Percentiles rank a stretch among this genome's conserved stretches.
Conservation (phyloP, 1,140 invertebrate genomes). For the Drosophila orena region DNA sequence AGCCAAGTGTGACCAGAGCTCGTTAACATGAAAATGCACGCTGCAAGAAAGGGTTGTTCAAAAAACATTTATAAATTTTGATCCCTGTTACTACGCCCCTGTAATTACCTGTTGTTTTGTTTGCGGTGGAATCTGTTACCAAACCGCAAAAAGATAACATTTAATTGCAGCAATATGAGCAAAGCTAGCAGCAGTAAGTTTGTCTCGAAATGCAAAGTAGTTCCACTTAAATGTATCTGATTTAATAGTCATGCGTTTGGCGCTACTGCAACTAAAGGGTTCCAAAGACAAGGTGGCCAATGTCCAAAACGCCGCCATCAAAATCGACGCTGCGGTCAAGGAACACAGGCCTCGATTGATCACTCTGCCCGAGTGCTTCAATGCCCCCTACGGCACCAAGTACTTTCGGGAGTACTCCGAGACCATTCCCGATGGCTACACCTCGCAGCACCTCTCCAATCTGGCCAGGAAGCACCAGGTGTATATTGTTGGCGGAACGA, state of each 20-base stretch:
- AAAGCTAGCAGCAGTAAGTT: conserved; percentile 54
- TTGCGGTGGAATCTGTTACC: conserved; percentile 38
- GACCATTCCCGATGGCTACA: conserved; percentile 91
- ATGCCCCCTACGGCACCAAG: conserved; percentile 95
- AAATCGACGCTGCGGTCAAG: conserved; percentile 90
- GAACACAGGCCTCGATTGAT: conserved; percentile 91
- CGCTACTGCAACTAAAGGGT: conserved; percentile 92
- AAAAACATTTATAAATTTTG: background rate
- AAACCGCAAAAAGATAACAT: conserved; percentile 42
- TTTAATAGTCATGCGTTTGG: conserved; percentile 86
- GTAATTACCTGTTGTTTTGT: conserved; percentile 22
- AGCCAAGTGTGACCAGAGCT: background rate
- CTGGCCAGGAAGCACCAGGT: conserved; percentile 92
- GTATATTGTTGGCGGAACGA: conserved; percentile 95
- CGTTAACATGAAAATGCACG: background rate
- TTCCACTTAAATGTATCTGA: background rate
- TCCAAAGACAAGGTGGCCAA: conserved; percentile 91
- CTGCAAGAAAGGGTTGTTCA: background rate
- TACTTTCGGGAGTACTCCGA: conserved; percentile 92
- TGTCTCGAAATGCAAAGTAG: background rate
- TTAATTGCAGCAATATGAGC: conserved; percentile 34
- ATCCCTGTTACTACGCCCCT: conserved; percentile 1
- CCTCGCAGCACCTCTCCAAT: conserved; percentile 89
- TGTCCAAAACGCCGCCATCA: conserved; percentile 89
- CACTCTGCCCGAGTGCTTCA: conserved; percentile 96